Evolutionary conservation across 1,140 invertebrate species (phyloP).

Genomic region (Drosophila ercepeae): DNA sequence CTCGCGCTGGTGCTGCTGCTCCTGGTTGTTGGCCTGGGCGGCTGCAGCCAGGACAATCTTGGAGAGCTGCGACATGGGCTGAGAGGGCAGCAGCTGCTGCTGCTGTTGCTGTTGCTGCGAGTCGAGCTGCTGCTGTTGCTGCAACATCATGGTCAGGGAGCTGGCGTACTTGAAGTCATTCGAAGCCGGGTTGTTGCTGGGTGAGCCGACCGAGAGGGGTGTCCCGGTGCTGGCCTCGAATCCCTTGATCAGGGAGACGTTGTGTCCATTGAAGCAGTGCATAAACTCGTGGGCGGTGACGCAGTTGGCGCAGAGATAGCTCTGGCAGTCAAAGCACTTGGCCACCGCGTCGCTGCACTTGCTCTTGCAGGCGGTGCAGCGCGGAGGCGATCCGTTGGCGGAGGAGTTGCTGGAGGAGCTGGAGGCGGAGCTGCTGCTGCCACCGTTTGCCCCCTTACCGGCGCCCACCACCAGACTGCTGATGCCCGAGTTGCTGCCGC

Average conservation of each 20-base stretch:
- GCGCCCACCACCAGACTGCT: slow-evolving; percentile 66
- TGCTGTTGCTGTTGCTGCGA: slow-evolving; percentile 57
- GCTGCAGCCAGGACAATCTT: slow-evolving; percentile 74
- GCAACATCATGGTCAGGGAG: slow-evolving; percentile 80
- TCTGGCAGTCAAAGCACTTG: slow-evolving; percentile 97
- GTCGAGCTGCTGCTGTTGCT: slow-evolving; percentile 71
- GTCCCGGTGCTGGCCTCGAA: slow-evolving; percentile 49
- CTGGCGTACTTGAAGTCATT: slow-evolving; percentile 75
- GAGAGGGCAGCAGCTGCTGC: slow-evolving; percentile 34
- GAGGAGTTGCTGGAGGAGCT: slow-evolving; percentile 20
- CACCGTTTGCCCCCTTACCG: slow-evolving; percentile 52
- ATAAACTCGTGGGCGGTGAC: slow-evolving; percentile 99
- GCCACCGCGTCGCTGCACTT: slow-evolving; percentile 94
- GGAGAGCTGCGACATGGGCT: slow-evolving; percentile 74
- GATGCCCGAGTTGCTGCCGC: slow-evolving; percentile 45
- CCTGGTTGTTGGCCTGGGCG: slow-evolving; percentile 56
- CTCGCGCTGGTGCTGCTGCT: slow-evolving; percentile 58
- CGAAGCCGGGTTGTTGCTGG: slow-evolving; percentile 65
- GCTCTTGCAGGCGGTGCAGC: slow-evolving; percentile 94
- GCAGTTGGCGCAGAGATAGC: slow-evolving; percentile 97
- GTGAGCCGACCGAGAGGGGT: slow-evolving; percentile 16
- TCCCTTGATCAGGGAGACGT: slow-evolving; percentile 86
- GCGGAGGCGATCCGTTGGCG: slow-evolving; percentile 76
- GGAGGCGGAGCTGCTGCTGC: slow-evolving; percentile 14
- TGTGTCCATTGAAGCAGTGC: slow-evolving; percentile 99